Conservation (phyloP, 2,113 vertebrate species). For the Clarias macrocephalus region DNA sequence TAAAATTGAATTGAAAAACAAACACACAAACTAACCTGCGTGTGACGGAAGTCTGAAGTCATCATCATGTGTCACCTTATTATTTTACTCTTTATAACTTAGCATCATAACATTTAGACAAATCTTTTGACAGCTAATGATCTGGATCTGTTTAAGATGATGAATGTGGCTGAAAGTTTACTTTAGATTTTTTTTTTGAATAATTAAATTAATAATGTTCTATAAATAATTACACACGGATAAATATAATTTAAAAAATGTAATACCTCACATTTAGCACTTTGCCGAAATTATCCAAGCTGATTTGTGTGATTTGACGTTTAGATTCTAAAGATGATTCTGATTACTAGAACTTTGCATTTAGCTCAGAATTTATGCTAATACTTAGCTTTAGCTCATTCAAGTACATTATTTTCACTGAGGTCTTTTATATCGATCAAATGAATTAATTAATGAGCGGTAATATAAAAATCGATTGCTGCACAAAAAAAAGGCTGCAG, state of each 20-base stretch:
- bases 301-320: background rate
- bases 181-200: background rate
- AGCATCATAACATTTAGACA: background rate
- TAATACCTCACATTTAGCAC: background rate
- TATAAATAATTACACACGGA: background rate
- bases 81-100: background rate
- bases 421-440: background rate
- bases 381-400: background rate
- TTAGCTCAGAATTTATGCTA: background rate
- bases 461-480: background rate
- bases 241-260: no score
- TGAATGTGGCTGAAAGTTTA: background rate
- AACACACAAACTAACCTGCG: no score
- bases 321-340: background rate
- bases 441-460: no score
- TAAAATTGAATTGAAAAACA: no score
- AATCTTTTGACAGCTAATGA: background rate
- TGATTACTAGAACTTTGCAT: background rate
- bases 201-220: background rate
- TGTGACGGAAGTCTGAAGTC: background rate
- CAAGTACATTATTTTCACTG: background rate
- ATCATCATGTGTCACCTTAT: background rate
- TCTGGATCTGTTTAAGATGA: background rate
- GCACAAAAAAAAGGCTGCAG: background rate
- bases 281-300: background rate